phyloP scores from a whole-genome alignment of 1,140 invertebrate species.

The Drosophila kohkoa region DNA sequence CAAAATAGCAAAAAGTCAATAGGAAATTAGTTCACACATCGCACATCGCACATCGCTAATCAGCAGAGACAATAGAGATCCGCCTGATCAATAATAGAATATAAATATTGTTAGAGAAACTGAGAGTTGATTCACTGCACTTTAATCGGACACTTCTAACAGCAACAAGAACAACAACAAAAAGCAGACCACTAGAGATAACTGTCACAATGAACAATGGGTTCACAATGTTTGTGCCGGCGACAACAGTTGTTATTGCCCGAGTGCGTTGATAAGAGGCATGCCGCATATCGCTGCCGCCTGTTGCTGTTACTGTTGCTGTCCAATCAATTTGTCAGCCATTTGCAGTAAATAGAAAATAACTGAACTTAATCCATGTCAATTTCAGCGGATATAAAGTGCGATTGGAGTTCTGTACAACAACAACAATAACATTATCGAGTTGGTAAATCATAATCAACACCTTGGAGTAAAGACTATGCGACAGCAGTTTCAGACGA shows the following conservation, averaged over 20 bases:
- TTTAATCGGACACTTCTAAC: constrained; percentile 31
- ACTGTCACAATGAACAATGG: constrained; percentile 22
- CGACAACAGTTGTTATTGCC: constrained; percentile 14
- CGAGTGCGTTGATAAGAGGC: constrained; percentile 24
- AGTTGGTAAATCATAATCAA: constrained; percentile 24
- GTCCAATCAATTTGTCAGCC: constrained; percentile 44
- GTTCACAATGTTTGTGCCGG: constrained; percentile 21
- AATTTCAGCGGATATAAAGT: constrained; percentile 19
- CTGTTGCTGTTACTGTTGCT: constrained; percentile 7
- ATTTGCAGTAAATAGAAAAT: constrained; percentile 35
- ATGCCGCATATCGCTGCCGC: not conserved
- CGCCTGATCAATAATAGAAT: constrained; percentile 20
- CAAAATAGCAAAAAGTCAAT: constrained; percentile 43
- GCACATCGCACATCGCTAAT: constrained; percentile 44
- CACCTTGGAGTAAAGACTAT: not conserved
- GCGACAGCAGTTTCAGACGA: not conserved
- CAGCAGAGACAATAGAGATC: constrained; percentile 50
- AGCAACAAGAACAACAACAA: constrained; percentile 10
- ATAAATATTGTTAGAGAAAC: not conserved
- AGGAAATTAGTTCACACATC: constrained; percentile 39
- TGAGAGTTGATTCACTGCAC: constrained; percentile 18
- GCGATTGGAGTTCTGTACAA: constrained; percentile 17
- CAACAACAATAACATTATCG: constrained; percentile 2
- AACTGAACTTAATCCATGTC: constrained; percentile 48
- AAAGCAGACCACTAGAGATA: constrained; percentile 18